Evolutionary conservation across 2,113 vertebrate genomes (phyloP).

Genomic region (Scolopax mira): DNA sequence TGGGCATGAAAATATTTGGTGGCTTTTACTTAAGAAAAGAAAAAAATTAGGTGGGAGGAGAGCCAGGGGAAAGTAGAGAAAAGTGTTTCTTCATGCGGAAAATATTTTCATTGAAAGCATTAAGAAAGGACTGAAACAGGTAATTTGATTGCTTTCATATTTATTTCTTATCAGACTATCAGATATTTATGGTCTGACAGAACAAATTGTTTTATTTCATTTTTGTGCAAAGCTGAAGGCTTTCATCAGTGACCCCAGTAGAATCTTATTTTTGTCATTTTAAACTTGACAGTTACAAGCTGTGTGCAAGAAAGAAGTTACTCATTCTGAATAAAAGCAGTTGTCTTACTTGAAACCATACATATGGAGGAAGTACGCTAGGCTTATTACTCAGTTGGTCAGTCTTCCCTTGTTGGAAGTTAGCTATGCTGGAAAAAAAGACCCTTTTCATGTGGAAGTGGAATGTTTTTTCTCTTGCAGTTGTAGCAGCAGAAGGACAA

Average conservation of each 20-base stretch:
- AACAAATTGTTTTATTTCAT: not conserved
- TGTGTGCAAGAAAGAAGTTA: not conserved
- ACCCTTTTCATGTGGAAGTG: not conserved
- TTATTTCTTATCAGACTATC: not conserved
- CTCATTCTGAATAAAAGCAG: not conserved
- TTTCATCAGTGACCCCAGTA: not conserved
- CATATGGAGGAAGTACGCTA: not conserved
- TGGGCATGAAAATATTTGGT: not conserved
- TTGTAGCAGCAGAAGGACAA: not conserved
- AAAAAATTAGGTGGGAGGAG: not conserved
- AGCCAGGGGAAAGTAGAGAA: not conserved
- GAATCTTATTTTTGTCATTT: slow-evolving; percentile 8
- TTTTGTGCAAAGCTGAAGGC: not conserved
- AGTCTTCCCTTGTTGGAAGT: not conserved
- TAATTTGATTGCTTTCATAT: not conserved
- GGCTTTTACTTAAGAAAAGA: not conserved
- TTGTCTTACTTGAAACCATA: not conserved
- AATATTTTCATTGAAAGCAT: not conserved
- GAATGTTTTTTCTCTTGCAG: not conserved
- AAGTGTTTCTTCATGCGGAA: fast-evolving
- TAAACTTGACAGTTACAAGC: not conserved
- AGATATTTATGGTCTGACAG: not conserved
- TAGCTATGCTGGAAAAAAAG: not conserved
- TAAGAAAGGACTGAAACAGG: not conserved
- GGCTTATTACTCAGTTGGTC: not conserved